Conservation (phyloP, 2,888 invertebrate species). For the Tenthredo amoena region DNA sequence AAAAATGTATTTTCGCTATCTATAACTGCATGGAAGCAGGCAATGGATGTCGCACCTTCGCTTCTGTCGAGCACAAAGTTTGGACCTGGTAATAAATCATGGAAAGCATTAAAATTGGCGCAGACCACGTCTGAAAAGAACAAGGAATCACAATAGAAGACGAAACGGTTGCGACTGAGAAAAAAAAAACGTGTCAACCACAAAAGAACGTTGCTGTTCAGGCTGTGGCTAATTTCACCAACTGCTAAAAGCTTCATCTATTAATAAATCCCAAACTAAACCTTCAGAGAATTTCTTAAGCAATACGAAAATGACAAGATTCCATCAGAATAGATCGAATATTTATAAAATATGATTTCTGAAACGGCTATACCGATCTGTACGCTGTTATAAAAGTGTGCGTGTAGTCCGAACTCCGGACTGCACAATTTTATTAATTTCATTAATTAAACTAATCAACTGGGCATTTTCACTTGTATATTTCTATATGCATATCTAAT, state of each 20-base stretch:
- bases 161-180: constrained; percentile 7
- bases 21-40: background rate
- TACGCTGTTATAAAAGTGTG: background rate
- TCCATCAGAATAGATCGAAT: constrained; percentile 34
- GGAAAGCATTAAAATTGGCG: background rate
- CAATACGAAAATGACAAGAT: constrained; percentile 42
- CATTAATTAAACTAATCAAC: background rate
- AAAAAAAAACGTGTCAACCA: background rate
- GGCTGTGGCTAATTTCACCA: constrained; percentile 27
- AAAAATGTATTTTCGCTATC: background rate
- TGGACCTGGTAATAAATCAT: background rate
- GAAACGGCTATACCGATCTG: background rate
- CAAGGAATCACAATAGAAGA: background rate
- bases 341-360: constrained; percentile 22
- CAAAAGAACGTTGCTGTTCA: constrained; percentile 30
- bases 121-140: background rate
- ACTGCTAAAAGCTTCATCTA: constrained; percentile 42
- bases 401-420: background rate
- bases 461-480: background rate
- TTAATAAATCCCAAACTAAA: constrained; percentile 26
- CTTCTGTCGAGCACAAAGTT: background rate
- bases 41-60: background rate
- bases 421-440: background rate
- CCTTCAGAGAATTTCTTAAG: constrained; percentile 7
- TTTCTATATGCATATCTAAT: background rate